Evolutionary conservation across 1,140 invertebrate species (phyloP), one percentile per base, ranked within the genome.

Genomic region (Archivesica marissinica): DNA sequence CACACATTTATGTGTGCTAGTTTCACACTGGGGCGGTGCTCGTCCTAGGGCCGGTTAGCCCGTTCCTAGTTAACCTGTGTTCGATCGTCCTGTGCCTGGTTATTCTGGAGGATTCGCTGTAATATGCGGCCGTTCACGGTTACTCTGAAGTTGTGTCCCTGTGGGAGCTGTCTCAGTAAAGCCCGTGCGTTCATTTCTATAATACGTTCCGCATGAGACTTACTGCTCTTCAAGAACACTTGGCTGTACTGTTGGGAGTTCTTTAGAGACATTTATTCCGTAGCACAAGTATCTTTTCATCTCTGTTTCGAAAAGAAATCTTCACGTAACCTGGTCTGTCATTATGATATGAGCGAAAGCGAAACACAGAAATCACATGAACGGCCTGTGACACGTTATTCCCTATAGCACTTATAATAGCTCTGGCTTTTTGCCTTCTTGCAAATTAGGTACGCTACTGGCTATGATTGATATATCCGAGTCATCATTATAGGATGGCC

Each of bases 1-100:
- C 72, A 75, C 2, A 75, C 72, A 28, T 75, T 75, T 20, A 75
- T 9, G 44, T 75, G 72, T n/a, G 72, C 72, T 13, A 75, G 23
- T 30, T 50, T 52, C 9, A 75, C 20, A n/a, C 20, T 9, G 66
- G 33, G 7, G 2, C 7, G 66, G 66, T 39, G 66, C n/a, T 6
- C 7, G 13, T 70, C 66, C 66, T 70, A 70, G 33, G 38, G 2
- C 7, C 2, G 38, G 33, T 3, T 38, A 44, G 2, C 28, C 2
- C 7, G 33, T 44, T 15, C 2, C 23, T 44, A 38, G 33, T 13
- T 66, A 28, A 33, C 25, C 4, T 39, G 13, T n/a, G n/a, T n/a
- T n/a, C n/a, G n/a, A 11, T 61, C 17, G 17, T 9, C 9, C 7
- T 13, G 9, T 28, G 17, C 17, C 9, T 61, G 15, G 28, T n/a